These are phyloP conservation scores for Heliocidaris tuberculata DNA, from an alignment of 35 echinoderm and acorn worm species.

Conservation along the genomic window DNA sequence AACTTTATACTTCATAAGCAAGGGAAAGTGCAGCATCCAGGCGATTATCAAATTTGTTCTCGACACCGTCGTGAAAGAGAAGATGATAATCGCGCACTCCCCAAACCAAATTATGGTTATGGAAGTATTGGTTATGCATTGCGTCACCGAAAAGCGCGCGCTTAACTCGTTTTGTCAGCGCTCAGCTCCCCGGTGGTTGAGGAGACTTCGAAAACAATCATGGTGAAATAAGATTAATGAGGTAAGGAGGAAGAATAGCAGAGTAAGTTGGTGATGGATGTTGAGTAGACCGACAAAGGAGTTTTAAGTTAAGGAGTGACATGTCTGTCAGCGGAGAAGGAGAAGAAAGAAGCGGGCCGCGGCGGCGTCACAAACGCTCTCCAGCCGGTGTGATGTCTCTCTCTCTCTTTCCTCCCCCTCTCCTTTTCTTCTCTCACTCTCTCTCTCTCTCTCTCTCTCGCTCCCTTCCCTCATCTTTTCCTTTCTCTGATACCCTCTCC, in stretches of 20 bases:
- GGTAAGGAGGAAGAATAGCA: constrained; percentile 14
- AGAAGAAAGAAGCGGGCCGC: background rate
- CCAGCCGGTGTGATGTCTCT: background rate
- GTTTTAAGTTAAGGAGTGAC: background rate
- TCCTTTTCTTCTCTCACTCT: background rate
- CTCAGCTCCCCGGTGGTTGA: background rate
- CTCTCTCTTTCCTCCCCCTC: background rate
- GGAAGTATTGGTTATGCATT: constrained; percentile 17
- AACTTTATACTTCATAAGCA: background rate
- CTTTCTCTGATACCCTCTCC: background rate
- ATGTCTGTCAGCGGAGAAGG: background rate
- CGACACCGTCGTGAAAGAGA: background rate
- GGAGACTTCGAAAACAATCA: constrained; percentile 36
- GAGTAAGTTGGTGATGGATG: background rate
- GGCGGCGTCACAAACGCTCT: background rate
- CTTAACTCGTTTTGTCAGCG: constrained; percentile 27
- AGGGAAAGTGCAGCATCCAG: background rate
- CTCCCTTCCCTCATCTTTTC: background rate
- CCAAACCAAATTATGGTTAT: background rate
- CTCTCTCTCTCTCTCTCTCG: background rate
- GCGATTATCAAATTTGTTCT: background rate
- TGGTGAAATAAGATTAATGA: constrained; percentile 7
- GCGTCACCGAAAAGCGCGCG: background rate
- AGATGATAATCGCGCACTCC: background rate
- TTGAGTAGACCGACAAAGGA: background rate